Conservation (phyloP, 2,797 vertebrate species). For the Salmo trutta region DNA sequence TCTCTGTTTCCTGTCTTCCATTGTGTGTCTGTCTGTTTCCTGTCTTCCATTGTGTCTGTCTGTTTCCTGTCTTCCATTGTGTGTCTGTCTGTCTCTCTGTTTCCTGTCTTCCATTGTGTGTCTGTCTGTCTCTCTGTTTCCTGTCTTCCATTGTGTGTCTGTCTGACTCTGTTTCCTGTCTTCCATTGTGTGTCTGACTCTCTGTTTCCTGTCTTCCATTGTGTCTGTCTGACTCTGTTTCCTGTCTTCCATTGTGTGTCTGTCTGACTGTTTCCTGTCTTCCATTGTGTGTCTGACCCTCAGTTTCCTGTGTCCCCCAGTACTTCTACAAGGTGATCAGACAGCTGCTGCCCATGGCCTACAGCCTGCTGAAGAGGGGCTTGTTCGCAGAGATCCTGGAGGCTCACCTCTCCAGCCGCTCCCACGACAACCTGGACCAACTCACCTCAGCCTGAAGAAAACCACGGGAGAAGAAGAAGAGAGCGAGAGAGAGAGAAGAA, state of each 20-base stretch:
- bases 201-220: background rate
- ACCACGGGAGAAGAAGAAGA: conserved; percentile 17
- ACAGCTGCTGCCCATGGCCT: conserved; percentile 93
- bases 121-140: no score
- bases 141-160: no score
- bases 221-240: background rate
- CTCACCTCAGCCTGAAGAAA: conserved; percentile 69
- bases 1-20: no score
- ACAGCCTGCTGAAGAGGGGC: conserved; percentile 86
- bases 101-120: no score
- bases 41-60: no score
- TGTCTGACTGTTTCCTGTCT: no score
- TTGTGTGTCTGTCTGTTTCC: no score
- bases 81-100: no score
- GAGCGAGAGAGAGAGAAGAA: background rate
- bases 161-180: no score
- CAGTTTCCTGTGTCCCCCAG: conserved; percentile 51
- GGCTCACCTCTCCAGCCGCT: conserved; percentile 83
- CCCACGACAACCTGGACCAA: conserved; percentile 81
- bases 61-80: no score
- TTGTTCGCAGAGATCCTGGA: conserved; percentile 90
- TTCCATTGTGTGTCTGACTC: no score
- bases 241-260: background rate
- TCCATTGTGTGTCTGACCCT: no score
- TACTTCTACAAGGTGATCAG: conserved; percentile 93